phyloP scores from a whole-genome alignment of 53 echinoderm and acorn worm species.

The Holothuria scabra region DNA sequence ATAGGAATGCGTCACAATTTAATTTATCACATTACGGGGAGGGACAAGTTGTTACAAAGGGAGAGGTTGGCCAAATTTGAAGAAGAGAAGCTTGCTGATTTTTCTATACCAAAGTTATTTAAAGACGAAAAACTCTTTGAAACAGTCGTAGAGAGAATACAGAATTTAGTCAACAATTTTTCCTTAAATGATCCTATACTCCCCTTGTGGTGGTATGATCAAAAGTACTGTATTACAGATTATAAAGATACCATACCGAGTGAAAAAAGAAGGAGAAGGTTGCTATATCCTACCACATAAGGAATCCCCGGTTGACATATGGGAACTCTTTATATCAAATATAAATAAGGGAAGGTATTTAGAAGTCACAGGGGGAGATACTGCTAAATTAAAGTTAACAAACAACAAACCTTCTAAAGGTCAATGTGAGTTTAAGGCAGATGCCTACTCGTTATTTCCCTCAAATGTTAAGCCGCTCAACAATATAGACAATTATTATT shows the following conservation, averaged over 20 bases:
- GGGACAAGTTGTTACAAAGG: neutral
- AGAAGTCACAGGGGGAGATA: too few species aligned
- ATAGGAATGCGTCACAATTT: neutral
- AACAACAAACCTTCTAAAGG: too few species aligned
- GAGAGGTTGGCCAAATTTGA: neutral
- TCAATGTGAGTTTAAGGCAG: too few species aligned
- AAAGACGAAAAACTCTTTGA: neutral
- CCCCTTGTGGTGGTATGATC: conserved; percentile 10
- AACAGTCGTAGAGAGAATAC: neutral
- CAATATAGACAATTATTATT: too few species aligned
- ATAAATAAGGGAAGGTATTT: too few species aligned
- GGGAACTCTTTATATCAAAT: too few species aligned
- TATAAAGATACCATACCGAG: neutral
- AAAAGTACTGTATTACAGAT: neutral
- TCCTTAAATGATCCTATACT: neutral
- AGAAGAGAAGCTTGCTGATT: neutral
- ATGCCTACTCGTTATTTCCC: too few species aligned
- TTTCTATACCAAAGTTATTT: neutral
- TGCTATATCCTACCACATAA: too few species aligned
- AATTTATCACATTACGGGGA: neutral
- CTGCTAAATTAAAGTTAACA: too few species aligned
- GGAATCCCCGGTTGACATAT: too few species aligned
- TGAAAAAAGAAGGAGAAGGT: neutral
- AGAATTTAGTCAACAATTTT: neutral
- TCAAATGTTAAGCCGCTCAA: too few species aligned